phyloP scores from a whole-genome alignment of 1,140 invertebrate genomes.

The Zaprionus camerounensis region DNA sequence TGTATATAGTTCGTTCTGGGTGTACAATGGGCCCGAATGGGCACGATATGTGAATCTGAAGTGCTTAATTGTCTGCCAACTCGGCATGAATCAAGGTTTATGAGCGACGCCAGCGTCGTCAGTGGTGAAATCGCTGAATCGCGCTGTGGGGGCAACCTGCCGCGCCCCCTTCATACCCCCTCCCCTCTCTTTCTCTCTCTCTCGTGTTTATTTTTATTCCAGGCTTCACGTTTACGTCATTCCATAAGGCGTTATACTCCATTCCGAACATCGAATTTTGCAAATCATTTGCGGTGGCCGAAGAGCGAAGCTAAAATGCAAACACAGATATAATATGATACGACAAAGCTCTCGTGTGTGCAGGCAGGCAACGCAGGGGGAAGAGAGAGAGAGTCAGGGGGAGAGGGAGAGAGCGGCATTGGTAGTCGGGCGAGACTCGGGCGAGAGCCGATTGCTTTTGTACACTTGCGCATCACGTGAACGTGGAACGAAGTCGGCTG shows the following conservation, averaged over 20 bases:
- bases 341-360: constrained; percentile 36
- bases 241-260: constrained; percentile 35
- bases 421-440: constrained; percentile 30
- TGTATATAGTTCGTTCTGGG: background rate
- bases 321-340: constrained; percentile 17
- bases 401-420: constrained; percentile 10
- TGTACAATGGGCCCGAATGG: constrained; percentile 40
- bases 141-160: constrained; percentile 4
- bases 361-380: background rate
- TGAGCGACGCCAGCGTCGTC: constrained; percentile 24
- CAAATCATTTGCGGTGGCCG: constrained; percentile 60
- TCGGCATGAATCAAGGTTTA: constrained; percentile 67
- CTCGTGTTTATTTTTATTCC: constrained; percentile 22
- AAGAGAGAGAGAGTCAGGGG: background rate
- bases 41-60: constrained; percentile 39
- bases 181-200: background rate
- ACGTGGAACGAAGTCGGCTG: constrained; percentile 61
- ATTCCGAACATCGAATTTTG: constrained; percentile 58
- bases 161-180: background rate
- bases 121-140: constrained; percentile 64
- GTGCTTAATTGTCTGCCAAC: constrained; percentile 66
- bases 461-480: constrained; percentile 80
- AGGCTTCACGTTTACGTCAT: constrained; percentile 54
- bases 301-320: constrained; percentile 1
- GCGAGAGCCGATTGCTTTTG: constrained; percentile 43